Base-by-base conservation (phyloP, 2,113 vertebrate species). In the Camelus bactrianus region DNA sequence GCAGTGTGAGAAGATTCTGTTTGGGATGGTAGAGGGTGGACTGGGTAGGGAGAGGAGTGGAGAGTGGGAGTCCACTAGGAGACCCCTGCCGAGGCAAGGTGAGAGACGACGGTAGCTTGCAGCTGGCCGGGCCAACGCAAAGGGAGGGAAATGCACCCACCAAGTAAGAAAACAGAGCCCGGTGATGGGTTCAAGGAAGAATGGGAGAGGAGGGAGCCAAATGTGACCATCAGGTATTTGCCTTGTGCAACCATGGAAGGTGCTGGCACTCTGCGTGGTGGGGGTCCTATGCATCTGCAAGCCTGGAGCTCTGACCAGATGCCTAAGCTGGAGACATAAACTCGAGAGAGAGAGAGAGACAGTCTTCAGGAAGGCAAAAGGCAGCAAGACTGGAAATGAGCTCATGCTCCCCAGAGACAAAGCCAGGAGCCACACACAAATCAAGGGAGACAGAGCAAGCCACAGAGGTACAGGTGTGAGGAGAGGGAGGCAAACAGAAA, bases 181-280 rank as follows among this genome's bases (percentile, higher is more conserved):
- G 12, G 22, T 22, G 16, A 69, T 2, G 20, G 46, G 8, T 26
- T 2, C 6, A 54, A 64, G 15, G 3, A 30, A 50, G 35, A 26
- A 30, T 7, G 48, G 35, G 30, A 64, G n/a, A 42, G 42, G 75
- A 38, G 38, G 76, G 35, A 20, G 13, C 11, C 35, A 1, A 26
- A 15, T 20, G 9, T 5, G 24, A 52, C 24, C 8, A 5, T 15
- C 6, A 6, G 26, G 56, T 46, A 56, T 58, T 1, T 73, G 82
- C 56, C 30, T 48, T 1, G 32, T 26, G 38, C 46, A 8, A 42
- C 48, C 35, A 0, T 0, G 15, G 65, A 22, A 0, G 1, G 19
- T 2, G 28, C 1, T 52, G 38, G 46, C 28, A 15, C n/a, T 80
- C 48, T 48, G 11, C 0, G 0, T 54, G 50, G 46, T 48, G n/a